phyloP scores from a whole-genome alignment of 2,888 invertebrate species.

The Rhagonycha lutea region DNA sequence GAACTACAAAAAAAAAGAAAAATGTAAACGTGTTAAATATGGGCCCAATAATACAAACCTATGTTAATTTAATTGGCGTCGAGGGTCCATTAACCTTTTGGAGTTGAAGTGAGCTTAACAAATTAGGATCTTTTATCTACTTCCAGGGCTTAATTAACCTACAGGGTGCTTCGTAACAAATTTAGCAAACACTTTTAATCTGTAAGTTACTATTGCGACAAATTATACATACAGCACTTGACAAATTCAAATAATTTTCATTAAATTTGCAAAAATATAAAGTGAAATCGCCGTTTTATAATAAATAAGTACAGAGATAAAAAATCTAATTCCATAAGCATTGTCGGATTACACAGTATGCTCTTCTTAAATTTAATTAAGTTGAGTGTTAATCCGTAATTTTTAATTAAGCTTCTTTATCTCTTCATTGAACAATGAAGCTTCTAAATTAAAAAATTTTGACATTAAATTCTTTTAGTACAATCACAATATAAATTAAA shows the following conservation, averaged over 20 bases:
- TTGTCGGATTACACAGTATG: background rate
- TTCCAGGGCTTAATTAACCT: background rate
- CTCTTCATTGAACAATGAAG: conserved; percentile 15
- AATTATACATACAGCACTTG: background rate
- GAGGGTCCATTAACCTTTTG: conserved; percentile 16
- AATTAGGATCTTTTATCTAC: conserved; percentile 21
- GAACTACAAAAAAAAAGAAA: background rate
- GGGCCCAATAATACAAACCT: conserved; percentile 16
- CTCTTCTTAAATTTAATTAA: conserved; percentile 17
- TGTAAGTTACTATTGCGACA: background rate
- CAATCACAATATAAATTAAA: conserved; percentile 13
- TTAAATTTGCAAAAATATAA: background rate
- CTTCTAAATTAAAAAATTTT: conserved; percentile 19
- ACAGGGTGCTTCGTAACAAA: background rate
- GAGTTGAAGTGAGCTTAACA: conserved; percentile 18
- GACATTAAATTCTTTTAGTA: conserved; percentile 7
- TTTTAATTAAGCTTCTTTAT: conserved; percentile 17
- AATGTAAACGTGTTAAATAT: background rate
- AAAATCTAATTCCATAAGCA: background rate
- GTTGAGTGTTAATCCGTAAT: conserved; percentile 15
- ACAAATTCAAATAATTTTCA: background rate
- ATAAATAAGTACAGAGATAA: background rate
- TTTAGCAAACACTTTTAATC: background rate
- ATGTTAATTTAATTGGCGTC: conserved; percentile 26
- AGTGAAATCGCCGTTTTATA: background rate